Evolutionary conservation across 53 echinoderm and acorn worm genomes (phyloP).

Genomic region (Echinarachnius parma): DNA sequence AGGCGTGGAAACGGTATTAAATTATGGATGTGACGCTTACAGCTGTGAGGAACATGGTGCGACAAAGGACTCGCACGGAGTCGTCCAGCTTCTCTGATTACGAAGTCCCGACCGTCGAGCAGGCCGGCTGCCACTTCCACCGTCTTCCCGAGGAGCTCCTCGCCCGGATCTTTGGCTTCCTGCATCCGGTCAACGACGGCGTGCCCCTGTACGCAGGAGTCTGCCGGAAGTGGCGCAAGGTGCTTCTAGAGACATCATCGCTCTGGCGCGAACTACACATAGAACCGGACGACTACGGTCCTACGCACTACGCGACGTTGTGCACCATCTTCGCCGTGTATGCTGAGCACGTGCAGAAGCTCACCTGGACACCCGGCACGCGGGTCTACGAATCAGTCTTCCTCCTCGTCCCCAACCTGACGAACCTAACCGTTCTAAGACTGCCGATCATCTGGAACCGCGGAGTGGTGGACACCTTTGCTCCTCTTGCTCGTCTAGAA

Average conservation of each 20-base stretch:
- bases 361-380: constrained; percentile 78
- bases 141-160: constrained; percentile 74
- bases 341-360: constrained; percentile 67
- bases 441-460: constrained; percentile 86
- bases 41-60: constrained; percentile 22
- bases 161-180: constrained; percentile 69
- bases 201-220: constrained; percentile 76
- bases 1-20: neutral
- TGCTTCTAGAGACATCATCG: constrained; percentile 62
- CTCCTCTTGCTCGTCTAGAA: constrained; percentile 63
- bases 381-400: constrained; percentile 85
- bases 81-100: constrained; percentile 41
- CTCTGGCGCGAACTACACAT: constrained; percentile 77
- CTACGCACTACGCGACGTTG: constrained; percentile 51
- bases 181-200: constrained; percentile 79
- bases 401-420: constrained; percentile 70
- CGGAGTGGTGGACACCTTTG: constrained; percentile 72
- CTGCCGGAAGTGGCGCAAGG: constrained; percentile 79
- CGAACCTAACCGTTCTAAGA: constrained; percentile 63
- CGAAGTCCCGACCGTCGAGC: constrained; percentile 33
- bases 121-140: constrained; percentile 60
- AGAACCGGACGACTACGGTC: constrained; percentile 40
- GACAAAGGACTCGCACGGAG: constrained; percentile 38
- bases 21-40: constrained; percentile 37
- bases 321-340: constrained; percentile 71